Evolutionary conservation across 2,888 invertebrate genomes (phyloP), one percentile per base, ranked within the genome.

Genomic region (Anticlea derivata): DNA sequence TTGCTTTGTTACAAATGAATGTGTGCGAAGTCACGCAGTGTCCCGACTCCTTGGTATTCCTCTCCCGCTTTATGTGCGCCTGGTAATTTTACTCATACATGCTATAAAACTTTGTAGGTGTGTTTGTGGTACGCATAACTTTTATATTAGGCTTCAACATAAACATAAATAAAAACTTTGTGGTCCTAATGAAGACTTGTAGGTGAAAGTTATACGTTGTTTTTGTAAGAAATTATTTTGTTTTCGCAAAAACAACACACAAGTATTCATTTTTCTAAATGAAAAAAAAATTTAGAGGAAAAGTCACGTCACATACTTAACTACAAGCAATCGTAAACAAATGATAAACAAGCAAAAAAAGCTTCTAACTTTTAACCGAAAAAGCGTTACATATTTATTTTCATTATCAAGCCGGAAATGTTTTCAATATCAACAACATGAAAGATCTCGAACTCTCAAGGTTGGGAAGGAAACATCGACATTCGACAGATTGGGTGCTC

Each of bases 21-120:
- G 81, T 83, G 79, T 80, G 81, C 81, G 71, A 65, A 81, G 81
- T 83, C 83, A 84, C 83, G 81, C 80, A 72, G 79, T 70, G 70
- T 70, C 68, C 63, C 67, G 55, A 55, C 74, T 82, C 71, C 76
- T 79, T 78, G 75, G 73, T 73, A 78, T 80, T 75, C 73, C 63
- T 68, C 58, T 61, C 64, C 58, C 60, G 70, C 65, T 70, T 75
- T 79, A 75, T 74, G 72, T 63, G 56, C 63, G 60, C 68, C 60
- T 66, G 65, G 73, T 76, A 61, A 64, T 66, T 66, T 68, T 62
- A 63, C 68, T 66, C 60, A 65, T 56, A 64, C 49, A 53, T 51
- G 58, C 54, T 48, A 61, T 65, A 63, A 62, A 59, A 58, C 47
- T 57, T 57, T 46, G 50, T 58, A 39, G 35, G 49, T 55, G 35